Evolutionary conservation across 2,113 vertebrate genomes (phyloP), one percentile per base, ranked within the genome.

Genomic region (Climacteris rufus): DNA sequence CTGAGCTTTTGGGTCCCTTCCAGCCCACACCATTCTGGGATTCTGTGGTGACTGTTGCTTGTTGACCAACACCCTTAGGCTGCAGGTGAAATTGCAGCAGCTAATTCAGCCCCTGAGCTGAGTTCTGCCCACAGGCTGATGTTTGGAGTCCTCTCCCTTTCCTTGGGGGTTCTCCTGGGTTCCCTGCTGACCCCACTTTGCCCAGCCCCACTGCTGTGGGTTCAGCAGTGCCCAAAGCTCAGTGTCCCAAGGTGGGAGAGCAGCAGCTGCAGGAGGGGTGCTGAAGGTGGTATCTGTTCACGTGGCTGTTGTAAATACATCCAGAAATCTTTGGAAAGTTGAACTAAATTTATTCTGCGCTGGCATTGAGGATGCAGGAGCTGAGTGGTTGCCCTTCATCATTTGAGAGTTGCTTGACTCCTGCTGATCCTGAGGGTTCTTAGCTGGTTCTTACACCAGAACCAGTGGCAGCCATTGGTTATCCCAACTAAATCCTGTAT

Each of bases 131-230:
- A 14, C 25, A 71, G 53, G 27, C 12, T 70, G 22, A n/a, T 35
- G 5, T 63, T n/a, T 54, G 76, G 16, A n/a, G 31, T 50, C 6
- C 11, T 6, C 18, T 16, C 47, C 27, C 30, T 57, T 53, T 22
- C 30, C n/a, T 79, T 28, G 24, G n/a, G 22, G 4, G 20, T 65
- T 64, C 18, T 37, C n/a, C 9, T 13, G 33, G 70, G 18, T 39
- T 13, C 11, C 0, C 40, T 53, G 49, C 39, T 44, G 27, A 70
- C 20, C 47, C 71, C 25, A 2, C 45, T 24, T n/a, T 57, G 70
- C 27, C 20, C 18, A 13, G 50, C 9, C 10, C 31, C 21, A 4
- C 25, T 0, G 0, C 14, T 4, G 3, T 64, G 30, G 15, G 10
- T n/a, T 30, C 35, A 23, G 50, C 50, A 49, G 50, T 30, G 28